A percentile compares a stretch with the other conserved stretches of the same genome.
phyloP scores from a whole-genome alignment of 2,113 vertebrate genomes.

The Podiceps cristatus region DNA sequence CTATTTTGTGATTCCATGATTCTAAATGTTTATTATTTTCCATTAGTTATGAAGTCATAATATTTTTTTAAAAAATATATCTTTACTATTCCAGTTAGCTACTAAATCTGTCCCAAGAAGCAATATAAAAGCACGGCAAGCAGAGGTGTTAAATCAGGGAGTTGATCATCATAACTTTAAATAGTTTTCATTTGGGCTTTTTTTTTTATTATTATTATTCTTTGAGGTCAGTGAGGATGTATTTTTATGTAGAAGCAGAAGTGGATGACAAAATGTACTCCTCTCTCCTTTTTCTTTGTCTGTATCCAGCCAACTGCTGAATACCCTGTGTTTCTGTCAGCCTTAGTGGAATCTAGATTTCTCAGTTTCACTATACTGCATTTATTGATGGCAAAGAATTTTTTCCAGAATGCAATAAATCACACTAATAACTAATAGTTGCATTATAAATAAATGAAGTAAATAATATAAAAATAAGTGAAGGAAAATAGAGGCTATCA shows the following conservation, averaged over 20 bases:
- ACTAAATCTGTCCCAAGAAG: neutral
- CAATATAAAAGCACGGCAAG: neutral
- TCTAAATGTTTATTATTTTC: neutral
- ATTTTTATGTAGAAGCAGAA: neutral
- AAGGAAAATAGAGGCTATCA: neutral
- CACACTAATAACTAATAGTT: neutral
- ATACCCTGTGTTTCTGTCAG: neutral
- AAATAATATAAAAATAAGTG: neutral
- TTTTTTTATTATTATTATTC: neutral
- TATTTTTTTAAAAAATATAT: too few species aligned
- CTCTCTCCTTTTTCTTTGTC: neutral
- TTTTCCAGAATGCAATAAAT: neutral
- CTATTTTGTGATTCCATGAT: neutral
- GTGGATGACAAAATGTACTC: neutral
- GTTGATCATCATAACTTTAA: neutral
- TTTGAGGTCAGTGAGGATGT: neutral
- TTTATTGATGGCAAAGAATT: rapidly evolving
- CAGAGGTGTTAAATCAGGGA: neutral
- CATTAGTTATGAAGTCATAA: neutral
- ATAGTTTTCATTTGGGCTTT: neutral
- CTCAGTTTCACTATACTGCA: neutral
- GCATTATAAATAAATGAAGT: neutral
- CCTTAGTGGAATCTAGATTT: neutral
- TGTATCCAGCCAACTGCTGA: neutral
- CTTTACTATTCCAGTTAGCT: neutral